Base-by-base conservation (phyloP, 64 coral and sea anemone genomes). In the Stylophora pistillata region DNA sequence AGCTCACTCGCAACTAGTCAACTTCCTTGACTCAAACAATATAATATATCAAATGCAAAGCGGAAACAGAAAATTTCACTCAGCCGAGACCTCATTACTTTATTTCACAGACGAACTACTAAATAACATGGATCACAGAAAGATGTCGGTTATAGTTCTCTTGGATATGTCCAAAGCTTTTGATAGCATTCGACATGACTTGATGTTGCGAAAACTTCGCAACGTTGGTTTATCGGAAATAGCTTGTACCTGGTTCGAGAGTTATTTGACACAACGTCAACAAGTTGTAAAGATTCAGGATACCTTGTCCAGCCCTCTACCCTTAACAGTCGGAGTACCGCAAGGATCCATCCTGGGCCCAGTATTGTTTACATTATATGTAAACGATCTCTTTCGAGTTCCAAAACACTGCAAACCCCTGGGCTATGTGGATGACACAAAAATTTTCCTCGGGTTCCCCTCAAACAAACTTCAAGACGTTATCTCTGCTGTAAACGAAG, bases 401-500 rank as follows among this genome's bases (percentile, higher is more conserved):
- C 64, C 65, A 7, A 82, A 81, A 23, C 72, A 88, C 13, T 88
- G 91, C 80, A n/a, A 81, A 53, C 77, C 80, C 25, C 74, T 80
- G 30, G 68, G 84, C 9, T 88, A 88, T 47, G 91, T 93, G 20
- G 91, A 82, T 37, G 91, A 88, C 64, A 88, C 76, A 23, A 88
- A 93, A 47, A n/a, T n/a, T 13, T 93, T 10, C 82, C 70, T 32
- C 31, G 75, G 72, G 65, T 25, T 74, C 66, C 78, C 91, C 27
- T n/a, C 53, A n/a, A 13, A 1, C 58, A 13, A 77, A 27, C 37
- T 56, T 79, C 76, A 89, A 89, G 54, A 74, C n/a, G 71, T 54
- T 76, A 89, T 71, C 63, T 81, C 34, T 77, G 16, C 29, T n/a
- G n/a, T n/a, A n/a, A n/a, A n/a, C n/a, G n/a, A n/a, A n/a, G n/a